Evolutionary conservation across 2,113 vertebrate genomes (phyloP).

Genomic region (Phalacrocorax aristotelis): DNA sequence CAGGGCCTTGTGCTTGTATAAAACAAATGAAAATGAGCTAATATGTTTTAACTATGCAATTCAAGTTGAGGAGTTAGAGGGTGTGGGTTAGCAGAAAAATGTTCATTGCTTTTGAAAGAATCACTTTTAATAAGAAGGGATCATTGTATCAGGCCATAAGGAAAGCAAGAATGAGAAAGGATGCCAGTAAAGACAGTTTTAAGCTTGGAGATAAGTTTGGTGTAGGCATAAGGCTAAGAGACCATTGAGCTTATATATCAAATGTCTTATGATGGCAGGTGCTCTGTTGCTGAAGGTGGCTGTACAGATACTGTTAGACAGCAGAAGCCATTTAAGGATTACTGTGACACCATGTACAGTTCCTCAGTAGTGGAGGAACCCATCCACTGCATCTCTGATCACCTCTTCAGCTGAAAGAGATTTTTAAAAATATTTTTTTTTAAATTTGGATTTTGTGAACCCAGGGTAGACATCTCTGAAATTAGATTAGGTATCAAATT

Average conservation of each 20-base stretch:
- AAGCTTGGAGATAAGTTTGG: background rate
- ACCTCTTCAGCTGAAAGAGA: background rate
- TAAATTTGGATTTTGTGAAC: background rate
- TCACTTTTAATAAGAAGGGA: background rate
- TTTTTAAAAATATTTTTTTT: background rate
- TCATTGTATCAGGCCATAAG: background rate
- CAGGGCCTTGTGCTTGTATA: background rate
- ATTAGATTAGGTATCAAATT: background rate
- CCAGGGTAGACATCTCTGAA: background rate
- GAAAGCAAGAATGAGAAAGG: background rate
- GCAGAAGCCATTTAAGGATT: background rate
- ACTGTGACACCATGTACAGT: background rate
- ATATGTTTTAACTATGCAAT: background rate
- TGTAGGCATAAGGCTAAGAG: background rate
- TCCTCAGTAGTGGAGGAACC: background rate
- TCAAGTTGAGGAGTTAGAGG: background rate
- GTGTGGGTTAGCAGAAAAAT: background rate
- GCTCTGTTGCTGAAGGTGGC: background rate
- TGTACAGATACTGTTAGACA: background rate
- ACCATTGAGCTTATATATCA: background rate
- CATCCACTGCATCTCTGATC: background rate
- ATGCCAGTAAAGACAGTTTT: background rate
- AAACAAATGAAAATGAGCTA: background rate
- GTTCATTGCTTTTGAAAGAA: background rate
- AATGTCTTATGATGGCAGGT: rapidly evolving